A percentile compares a stretch with the other conserved stretches of the same genome.
Evolutionary conservation across 2,888 invertebrate genomes (phyloP).

Genomic region (Calameuta filiformis): DNA sequence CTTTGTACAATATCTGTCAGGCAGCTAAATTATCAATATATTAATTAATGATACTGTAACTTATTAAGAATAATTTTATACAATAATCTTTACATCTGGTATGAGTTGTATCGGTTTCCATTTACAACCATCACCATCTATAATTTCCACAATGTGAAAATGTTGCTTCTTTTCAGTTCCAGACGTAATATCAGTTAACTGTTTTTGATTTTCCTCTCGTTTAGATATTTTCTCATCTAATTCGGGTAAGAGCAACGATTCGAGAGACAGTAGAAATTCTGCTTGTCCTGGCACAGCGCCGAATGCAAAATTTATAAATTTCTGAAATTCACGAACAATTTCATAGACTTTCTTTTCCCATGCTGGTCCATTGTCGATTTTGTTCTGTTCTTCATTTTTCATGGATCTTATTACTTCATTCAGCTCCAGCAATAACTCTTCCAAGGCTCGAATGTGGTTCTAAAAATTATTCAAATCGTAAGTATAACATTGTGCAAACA

Average conservation of each 20-base stretch:
- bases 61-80: conserved; percentile 4
- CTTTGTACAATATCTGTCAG: conserved; percentile 18
- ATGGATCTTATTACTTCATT: conserved; percentile 24
- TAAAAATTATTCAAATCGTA: conserved; percentile 20
- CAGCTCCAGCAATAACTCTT: conserved; percentile 33
- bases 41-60: background rate
- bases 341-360: conserved; percentile 60
- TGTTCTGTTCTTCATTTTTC: conserved; percentile 23
- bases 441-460: conserved; percentile 40
- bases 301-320: conserved; percentile 67
- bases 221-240: conserved; percentile 10
- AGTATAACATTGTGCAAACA: conserved; percentile 5
- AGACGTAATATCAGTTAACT: background rate
- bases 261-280: conserved; percentile 62
- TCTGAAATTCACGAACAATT: conserved; percentile 67
- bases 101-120: conserved; percentile 34
- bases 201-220: background rate
- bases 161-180: conserved; percentile 9
- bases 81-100: conserved; percentile 20
- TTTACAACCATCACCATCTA: conserved; percentile 28
- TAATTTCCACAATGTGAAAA: conserved; percentile 29
- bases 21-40: conserved; percentile 17
- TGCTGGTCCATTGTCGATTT: conserved; percentile 27
- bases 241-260: conserved; percentile 22
- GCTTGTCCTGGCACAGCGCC: conserved; percentile 66